Evolutionary conservation across 2,888 invertebrate species (phyloP).

Genomic region (Xestia c-nigrum): DNA sequence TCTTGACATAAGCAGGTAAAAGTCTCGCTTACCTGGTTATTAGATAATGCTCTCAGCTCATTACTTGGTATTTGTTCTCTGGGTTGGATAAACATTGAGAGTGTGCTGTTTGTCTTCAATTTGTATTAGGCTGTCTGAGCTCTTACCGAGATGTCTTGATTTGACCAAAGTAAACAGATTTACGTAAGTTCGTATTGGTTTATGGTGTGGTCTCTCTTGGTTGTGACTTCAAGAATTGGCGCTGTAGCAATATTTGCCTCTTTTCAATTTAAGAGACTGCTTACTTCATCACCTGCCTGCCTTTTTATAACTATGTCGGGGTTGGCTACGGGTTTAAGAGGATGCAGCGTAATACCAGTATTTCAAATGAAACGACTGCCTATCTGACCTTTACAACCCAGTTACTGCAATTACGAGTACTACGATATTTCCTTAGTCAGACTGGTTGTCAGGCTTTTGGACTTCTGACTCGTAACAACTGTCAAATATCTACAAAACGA

Average conservation of each 20-base stretch:
- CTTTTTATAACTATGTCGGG: background rate
- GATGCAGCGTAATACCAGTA: background rate
- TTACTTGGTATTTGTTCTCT: conserved; percentile 32
- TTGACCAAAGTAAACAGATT: background rate
- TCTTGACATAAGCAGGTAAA: conserved; percentile 44
- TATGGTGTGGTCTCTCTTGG: background rate
- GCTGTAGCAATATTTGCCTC: background rate
- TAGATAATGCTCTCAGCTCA: conserved; percentile 30
- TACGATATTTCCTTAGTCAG: background rate
- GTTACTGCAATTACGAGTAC: background rate
- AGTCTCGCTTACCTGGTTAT: conserved; percentile 25
- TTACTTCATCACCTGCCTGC: background rate
- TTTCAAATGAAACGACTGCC: background rate
- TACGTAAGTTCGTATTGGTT: background rate
- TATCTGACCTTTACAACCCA: background rate
- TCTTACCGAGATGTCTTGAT: conserved; percentile 4
- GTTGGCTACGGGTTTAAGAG: background rate
- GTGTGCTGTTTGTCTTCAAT: conserved; percentile 42
- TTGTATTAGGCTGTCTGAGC: conserved; percentile 22
- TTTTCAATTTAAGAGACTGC: background rate
- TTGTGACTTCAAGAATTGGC: background rate
- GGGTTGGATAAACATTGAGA: conserved; percentile 19
- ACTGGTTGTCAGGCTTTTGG: background rate
- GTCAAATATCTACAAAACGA: background rate
- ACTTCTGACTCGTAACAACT: background rate